These are phyloP conservation scores for Nothoprocta perdicaria DNA, from an alignment of 2,113 vertebrate species.

Conservation along the genomic window DNA sequence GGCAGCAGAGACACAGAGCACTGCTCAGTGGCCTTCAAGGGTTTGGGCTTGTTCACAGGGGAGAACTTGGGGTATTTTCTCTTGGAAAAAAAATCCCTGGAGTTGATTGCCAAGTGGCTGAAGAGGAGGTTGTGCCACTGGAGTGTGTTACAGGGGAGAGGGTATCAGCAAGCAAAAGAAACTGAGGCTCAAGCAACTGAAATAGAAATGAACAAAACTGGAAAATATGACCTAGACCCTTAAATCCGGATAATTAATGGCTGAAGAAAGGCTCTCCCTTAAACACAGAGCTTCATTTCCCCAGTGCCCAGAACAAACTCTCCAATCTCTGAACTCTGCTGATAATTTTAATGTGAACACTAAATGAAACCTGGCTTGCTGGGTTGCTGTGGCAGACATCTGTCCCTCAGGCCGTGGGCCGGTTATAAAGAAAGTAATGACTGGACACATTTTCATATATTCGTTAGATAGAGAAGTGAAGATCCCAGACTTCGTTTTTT, in stretches of 20 bases:
- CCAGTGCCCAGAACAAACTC: not conserved
- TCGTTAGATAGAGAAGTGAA: not conserved
- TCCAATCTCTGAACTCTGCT: not conserved
- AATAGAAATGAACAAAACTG: not conserved
- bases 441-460: not conserved
- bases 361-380: not conserved
- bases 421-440: not conserved
- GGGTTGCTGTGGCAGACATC: not conserved
- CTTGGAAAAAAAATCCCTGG: not conserved
- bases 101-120: not conserved
- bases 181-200: not conserved
- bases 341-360: not conserved
- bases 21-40: not conserved
- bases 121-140: not conserved
- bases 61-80: not conserved
- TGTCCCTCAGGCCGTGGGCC: not conserved
- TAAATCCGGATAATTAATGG: not conserved
- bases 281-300: not conserved
- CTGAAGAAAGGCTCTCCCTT: not conserved
- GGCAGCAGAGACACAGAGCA: not conserved
- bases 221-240: not conserved
- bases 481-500: not conserved
- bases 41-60: not conserved
- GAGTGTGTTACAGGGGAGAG: not conserved
- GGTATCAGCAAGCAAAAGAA: not conserved